These are phyloP conservation scores for Polypedilum vanderplanki DNA, from an alignment of 1,140 invertebrate genomes.

Conservation along the genomic window DNA sequence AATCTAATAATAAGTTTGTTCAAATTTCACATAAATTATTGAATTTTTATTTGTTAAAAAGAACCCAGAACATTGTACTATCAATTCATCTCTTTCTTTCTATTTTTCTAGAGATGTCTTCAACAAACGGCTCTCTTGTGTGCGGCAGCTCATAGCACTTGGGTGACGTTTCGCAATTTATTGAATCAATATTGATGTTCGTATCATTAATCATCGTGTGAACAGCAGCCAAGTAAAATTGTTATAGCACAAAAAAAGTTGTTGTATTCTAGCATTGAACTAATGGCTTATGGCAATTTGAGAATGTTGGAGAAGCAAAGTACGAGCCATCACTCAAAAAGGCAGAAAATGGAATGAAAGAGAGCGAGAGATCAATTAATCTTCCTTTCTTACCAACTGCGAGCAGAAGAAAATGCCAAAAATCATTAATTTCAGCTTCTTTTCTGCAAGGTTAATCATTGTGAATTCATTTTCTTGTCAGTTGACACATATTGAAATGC, in stretches of 20 bases:
- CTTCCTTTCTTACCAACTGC: background rate
- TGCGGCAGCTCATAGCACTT: background rate
- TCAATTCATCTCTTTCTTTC: too few species aligned
- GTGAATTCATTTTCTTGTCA: background rate
- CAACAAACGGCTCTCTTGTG: background rate
- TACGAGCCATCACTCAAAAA: constrained; percentile 12
- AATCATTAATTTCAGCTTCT: constrained; percentile 5
- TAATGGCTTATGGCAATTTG: background rate
- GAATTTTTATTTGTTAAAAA: too few species aligned
- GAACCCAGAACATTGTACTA: too few species aligned
- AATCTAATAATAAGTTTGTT: too few species aligned
- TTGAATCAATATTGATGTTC: constrained; percentile 28
- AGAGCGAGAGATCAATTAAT: constrained; percentile 23
- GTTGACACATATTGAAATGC: too few species aligned
- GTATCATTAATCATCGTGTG: constrained; percentile 22
- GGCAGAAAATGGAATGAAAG: background rate
- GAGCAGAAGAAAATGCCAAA: background rate
- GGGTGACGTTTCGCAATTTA: constrained; percentile 22
- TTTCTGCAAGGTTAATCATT: background rate
- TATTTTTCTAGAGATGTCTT: too few species aligned
- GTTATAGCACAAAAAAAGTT: background rate
- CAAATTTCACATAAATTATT: too few species aligned
- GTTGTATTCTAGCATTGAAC: background rate
- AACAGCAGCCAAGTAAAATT: background rate
- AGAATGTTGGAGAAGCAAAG: background rate